phyloP scores from a whole-genome alignment of 2,113 vertebrate genomes.

The Istiophorus platypterus region DNA sequence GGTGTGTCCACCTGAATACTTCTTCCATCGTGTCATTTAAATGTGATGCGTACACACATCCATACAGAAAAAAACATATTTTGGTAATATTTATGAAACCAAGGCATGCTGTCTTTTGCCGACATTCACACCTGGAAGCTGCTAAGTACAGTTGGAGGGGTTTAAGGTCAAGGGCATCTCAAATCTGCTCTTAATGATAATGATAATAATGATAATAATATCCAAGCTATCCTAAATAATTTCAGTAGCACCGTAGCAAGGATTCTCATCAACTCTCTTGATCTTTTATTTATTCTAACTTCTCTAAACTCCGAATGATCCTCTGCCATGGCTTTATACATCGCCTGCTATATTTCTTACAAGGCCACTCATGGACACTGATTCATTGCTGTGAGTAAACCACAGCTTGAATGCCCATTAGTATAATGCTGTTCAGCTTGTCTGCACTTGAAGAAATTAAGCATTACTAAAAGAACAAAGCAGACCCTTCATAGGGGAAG shows the following conservation, averaged over 20 bases:
- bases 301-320: slow-evolving; percentile 25
- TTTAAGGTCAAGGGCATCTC: slow-evolving; percentile 1
- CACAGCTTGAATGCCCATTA: slow-evolving; percentile 49
- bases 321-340: slow-evolving; percentile 2
- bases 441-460: slow-evolving; percentile 60
- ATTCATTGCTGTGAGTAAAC: slow-evolving; percentile 51
- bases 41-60: neutral
- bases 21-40: slow-evolving; percentile 20
- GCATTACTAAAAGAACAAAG: slow-evolving; percentile 50
- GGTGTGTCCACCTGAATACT: slow-evolving; percentile 13
- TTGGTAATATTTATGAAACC: neutral
- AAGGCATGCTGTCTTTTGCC: neutral
- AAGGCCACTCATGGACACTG: slow-evolving; percentile 14
- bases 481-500: slow-evolving; percentile 8
- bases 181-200: slow-evolving; percentile 6
- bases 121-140: slow-evolving; percentile 9
- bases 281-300: slow-evolving; percentile 7
- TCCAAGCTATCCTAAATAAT: neutral
- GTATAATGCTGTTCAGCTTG: slow-evolving; percentile 51
- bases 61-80: neutral
- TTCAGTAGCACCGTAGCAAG: neutral
- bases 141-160: neutral
- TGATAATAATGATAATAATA: too few relatives aligned
- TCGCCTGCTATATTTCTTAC: slow-evolving; percentile 27
- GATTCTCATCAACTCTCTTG: neutral